phyloP scores from a whole-genome alignment of 2,113 vertebrate genomes.

The Eupsittula cactorum region DNA sequence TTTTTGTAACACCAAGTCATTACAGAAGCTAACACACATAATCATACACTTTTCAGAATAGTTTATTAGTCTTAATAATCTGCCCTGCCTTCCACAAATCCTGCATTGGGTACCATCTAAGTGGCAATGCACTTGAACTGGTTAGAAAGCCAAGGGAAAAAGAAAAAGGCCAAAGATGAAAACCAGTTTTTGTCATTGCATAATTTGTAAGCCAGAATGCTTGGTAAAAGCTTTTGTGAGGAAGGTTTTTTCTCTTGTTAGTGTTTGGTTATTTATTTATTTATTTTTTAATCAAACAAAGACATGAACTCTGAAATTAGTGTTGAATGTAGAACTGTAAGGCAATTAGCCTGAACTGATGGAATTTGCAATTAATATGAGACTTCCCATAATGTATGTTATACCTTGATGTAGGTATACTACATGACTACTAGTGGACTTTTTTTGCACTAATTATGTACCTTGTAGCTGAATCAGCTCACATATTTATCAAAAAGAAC shows the following conservation, averaged over 20 bases:
- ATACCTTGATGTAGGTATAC: not conserved
- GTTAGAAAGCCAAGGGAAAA: not conserved
- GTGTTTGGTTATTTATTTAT: not conserved
- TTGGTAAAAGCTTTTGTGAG: not conserved
- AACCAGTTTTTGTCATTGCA: not conserved
- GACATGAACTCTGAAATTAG: not conserved
- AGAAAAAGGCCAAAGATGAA: not conserved
- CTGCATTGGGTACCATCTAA: not conserved
- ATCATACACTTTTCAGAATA: not conserved
- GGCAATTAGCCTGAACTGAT: not conserved
- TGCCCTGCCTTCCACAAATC: not conserved
- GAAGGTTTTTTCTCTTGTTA: not conserved
- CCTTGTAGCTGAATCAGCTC: not conserved
- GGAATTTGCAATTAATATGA: not conserved
- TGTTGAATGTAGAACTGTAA: not conserved
- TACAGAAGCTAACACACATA: not conserved
- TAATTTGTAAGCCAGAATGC: not conserved
- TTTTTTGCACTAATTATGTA: not conserved
- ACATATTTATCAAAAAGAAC: not conserved
- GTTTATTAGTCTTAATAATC: not conserved
- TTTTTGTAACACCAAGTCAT: not conserved
- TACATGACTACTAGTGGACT: not conserved
- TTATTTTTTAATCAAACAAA: not conserved
- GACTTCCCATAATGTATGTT: not conserved
- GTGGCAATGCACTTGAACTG: not conserved